These are phyloP conservation scores for Diaphora mendica DNA, from an alignment of 2,888 invertebrate species.

Conservation along the genomic window DNA sequence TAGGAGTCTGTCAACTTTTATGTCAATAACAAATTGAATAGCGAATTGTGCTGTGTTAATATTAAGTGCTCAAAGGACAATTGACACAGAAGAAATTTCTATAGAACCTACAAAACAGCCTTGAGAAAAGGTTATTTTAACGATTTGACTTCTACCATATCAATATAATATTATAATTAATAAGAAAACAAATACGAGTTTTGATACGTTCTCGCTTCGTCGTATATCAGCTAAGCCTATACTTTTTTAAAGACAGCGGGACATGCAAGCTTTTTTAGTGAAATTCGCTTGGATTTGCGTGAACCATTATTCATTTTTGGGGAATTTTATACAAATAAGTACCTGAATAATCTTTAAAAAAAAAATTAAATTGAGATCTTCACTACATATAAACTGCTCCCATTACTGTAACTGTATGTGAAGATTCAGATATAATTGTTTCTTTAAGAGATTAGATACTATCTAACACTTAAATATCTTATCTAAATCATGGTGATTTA, in stretches of 20 bases:
- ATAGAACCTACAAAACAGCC: not conserved
- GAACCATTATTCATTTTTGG: not conserved
- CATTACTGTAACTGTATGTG: too few relatives aligned
- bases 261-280: too few relatives aligned
- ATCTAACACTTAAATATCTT: not conserved
- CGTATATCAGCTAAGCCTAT: not conserved
- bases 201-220: not conserved
- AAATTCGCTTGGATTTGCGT: not conserved
- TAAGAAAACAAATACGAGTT: not conserved
- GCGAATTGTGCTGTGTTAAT: slow-evolving; percentile 38
- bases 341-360: not conserved
- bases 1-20: slow-evolving; percentile 47
- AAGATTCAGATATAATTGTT: too few relatives aligned
- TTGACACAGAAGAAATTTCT: slow-evolving; percentile 6
- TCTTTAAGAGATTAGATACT: not conserved
- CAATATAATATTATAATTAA: not conserved
- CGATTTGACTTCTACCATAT: not conserved
- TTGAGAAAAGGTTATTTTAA: not conserved
- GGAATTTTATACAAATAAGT: not conserved
- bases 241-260: not conserved
- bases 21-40: slow-evolving; percentile 53
- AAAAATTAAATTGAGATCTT: not conserved
- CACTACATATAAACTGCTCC: not conserved
- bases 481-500: not conserved
- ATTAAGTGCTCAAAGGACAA: slow-evolving; percentile 40